Percentiles rank a stretch among this genome's conserved stretches.
Evolutionary conservation across 2,113 vertebrate species (phyloP).

Genomic region (Psettodes erumei): DNA sequence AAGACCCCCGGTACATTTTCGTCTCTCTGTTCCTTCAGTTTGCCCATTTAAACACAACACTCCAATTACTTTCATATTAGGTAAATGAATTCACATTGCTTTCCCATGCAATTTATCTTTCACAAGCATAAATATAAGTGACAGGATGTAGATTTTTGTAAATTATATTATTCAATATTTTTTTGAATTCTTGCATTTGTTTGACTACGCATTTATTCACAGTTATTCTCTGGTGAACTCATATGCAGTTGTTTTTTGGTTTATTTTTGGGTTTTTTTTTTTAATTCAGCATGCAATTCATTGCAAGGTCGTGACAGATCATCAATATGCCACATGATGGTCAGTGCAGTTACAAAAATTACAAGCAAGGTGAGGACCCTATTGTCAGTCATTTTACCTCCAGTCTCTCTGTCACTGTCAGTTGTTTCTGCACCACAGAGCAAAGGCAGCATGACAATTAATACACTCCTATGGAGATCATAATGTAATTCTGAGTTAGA

Average conservation of each 20-base stretch:
- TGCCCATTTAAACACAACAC: not conserved
- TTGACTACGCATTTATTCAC: not conserved
- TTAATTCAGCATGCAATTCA: not conserved
- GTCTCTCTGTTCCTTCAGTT: not conserved
- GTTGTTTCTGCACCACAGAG: conserved; percentile 24
- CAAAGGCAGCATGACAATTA: conserved; percentile 35
- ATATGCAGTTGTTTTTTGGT: too few species aligned
- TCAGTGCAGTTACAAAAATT: not conserved
- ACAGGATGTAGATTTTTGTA: not conserved
- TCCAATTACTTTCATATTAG: not conserved
- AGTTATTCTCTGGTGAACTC: not conserved
- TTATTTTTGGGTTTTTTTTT: too few species aligned
- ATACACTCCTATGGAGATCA: conserved; percentile 25
- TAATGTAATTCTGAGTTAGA: not conserved
- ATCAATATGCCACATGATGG: conserved; percentile 9
- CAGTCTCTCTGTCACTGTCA: conserved; percentile 3
- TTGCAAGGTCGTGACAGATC: not conserved
- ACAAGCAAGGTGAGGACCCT: too few species aligned
- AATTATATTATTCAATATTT: not conserved
- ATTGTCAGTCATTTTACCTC: conserved; percentile 35
- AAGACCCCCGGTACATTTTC: not conserved
- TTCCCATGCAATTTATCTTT: not conserved
- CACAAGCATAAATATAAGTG: not conserved
- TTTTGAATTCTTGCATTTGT: not conserved
- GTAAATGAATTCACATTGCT: not conserved